Base-by-base conservation (phyloP, 1,140 invertebrate species). In the Phymastichus coffea region DNA sequence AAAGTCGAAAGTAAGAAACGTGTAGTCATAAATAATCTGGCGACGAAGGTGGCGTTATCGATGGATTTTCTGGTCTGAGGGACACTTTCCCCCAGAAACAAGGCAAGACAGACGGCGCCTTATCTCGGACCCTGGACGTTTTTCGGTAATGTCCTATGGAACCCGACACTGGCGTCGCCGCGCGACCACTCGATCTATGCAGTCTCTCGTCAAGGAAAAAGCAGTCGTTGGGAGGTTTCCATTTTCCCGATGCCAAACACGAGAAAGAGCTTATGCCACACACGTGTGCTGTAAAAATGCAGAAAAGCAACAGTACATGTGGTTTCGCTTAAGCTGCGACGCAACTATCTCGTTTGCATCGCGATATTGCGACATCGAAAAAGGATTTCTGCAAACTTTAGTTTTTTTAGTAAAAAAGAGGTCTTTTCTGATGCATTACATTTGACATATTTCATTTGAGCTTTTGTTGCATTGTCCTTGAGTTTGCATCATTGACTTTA, bases 131-230 rank as follows among this genome's bases (percentile, higher is more conserved):
- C 22, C 41, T n/a, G n/a, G n/a, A n/a, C n/a, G n/a, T n/a, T n/a
- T n/a, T 57, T 57, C 8, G 23, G 55, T 41, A 57, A 57, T 41
- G 55, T 48, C 55, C 33, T 44, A n/a, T n/a, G 44, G 40, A 49
- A 49, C 35, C 55, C 43, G 48, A 57, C 25, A 49, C 55, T 30
- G 46, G 17, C 46, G n/a, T 12, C n/a, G 17, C 23, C 52, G 37
- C 30, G 37, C 17, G 41, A 46, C 53, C 40, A 46, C 14, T 37
- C 53, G 43, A 46, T 46, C 35, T n/a, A 15, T 23, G 52, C 12
- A 44, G 38, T 37, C 51, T 19, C 23, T 2, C n/a, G 9, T n/a
- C n/a, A 54, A 28, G 12, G 20, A 55, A 15, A 46, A 55, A 44
- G n/a, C n/a, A 44, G 26, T 56, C 28, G 41, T 30, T 10, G 9